Base-by-base conservation (phyloP, 2,113 vertebrate genomes). In the Azemiops feae region DNA sequence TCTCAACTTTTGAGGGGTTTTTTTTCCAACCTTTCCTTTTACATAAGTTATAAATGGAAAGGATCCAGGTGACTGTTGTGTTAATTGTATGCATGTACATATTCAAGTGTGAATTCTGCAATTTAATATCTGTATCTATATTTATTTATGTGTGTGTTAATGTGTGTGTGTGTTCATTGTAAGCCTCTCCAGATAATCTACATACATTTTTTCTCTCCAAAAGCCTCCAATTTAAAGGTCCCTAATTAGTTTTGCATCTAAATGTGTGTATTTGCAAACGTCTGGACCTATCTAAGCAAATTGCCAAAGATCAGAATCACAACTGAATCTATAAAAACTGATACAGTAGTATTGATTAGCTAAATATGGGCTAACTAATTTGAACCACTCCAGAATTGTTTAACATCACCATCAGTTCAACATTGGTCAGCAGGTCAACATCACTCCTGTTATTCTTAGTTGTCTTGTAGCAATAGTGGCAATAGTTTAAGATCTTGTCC, bases 1-100 rank as follows among this genome's bases (percentile, higher is more conserved):
- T 5, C 74, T 94, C 93, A 3, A 54, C 91, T 90, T 93, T 94
- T 81, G 47, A 50, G 47, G 93, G 91, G 54, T n/a, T 45, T 92
- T 96, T 96, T 91, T 94, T 95, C 96, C 96, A 50, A 53, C 20
- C 96, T 97, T 95, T 97, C 47, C 16, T 87, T 22, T 16, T 58
- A 45, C 1, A 22, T 90, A 93, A 97, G 96, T 97, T 95, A 95
- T 96, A 85, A 90, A 94, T 45, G 97, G 98, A 94, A 98, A 98
- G 97, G 98, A 98, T 88, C 88, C 98, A 98, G 98, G 98, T 98
- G 97, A 98, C 87, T 93, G 94, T 16, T 88, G 6, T 93, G 92
- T 96, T 54, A 95, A 50, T 94, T 92, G 91, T 92, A 89, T 97
- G 96, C 95, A 94, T 98, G 97, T 94, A 88, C 89, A 86, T 94